Conservation (phyloP, 2,888 invertebrate species). For the Parascotia fuliginaria region DNA sequence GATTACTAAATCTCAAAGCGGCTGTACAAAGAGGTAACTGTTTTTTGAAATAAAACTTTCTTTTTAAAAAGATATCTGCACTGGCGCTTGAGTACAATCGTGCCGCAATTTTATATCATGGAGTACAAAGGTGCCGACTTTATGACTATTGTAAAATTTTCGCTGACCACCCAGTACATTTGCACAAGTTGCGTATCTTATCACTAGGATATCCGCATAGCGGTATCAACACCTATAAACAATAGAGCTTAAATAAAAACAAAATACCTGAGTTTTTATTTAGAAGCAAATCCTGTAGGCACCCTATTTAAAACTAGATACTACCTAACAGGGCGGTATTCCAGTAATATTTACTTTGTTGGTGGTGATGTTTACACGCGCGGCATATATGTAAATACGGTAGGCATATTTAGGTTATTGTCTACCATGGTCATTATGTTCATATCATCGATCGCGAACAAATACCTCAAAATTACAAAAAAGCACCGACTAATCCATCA, state of each 20-base stretch:
- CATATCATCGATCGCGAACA: slow-evolving; percentile 41
- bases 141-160: slow-evolving; percentile 59
- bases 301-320: slow-evolving; percentile 6
- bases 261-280: slow-evolving; percentile 31
- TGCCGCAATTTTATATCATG: slow-evolving; percentile 76
- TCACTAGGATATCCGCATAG: slow-evolving; percentile 52
- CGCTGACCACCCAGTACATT: slow-evolving; percentile 65
- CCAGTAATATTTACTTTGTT: slow-evolving; percentile 11
- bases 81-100: slow-evolving; percentile 66
- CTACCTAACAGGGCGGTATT: slow-evolving; percentile 1
- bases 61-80: slow-evolving; percentile 54
- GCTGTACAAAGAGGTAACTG: slow-evolving; percentile 61
- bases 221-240: slow-evolving; percentile 47
- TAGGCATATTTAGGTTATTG: slow-evolving; percentile 15
- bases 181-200: slow-evolving; percentile 66
- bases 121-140: slow-evolving; percentile 67
- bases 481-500: slow-evolving; percentile 46
- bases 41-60: slow-evolving; percentile 76
- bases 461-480: slow-evolving; percentile 38
- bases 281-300: slow-evolving; percentile 13
- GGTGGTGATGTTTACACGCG: slow-evolving; percentile 5
- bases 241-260: slow-evolving; percentile 36
- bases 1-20: slow-evolving; percentile 45
- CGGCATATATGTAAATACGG: slow-evolving; percentile 7
- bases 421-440: slow-evolving; percentile 31